phyloP scores from a whole-genome alignment of 2,888 invertebrate species.

The Metellina segmentata region DNA sequence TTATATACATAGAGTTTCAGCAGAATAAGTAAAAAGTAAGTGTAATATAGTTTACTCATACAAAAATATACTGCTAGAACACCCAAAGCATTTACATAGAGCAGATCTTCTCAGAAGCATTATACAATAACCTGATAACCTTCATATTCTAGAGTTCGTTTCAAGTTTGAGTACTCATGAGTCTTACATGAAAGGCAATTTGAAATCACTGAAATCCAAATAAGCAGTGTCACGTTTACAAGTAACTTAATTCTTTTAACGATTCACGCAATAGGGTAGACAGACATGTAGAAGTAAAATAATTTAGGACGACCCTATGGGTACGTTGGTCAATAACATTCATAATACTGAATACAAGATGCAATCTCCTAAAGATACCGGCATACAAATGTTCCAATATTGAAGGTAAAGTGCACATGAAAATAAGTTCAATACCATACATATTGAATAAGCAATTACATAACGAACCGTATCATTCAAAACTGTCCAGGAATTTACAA shows the following conservation, averaged over 20 bases:
- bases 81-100: background rate
- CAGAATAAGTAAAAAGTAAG: background rate
- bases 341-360: background rate
- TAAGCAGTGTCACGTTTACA: background rate
- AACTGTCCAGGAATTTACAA: too few species aligned
- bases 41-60: background rate
- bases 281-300: background rate
- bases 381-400: background rate
- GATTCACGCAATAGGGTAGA: background rate
- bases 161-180: background rate
- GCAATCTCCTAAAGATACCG: background rate
- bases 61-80: background rate
- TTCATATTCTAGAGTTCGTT: background rate
- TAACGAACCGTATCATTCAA: too few species aligned
- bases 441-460: too few species aligned
- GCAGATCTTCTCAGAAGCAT: background rate
- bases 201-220: background rate
- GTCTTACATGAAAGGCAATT: background rate
- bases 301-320: background rate
- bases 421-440: background rate
- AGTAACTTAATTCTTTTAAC: background rate
- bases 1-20: slow-evolving; percentile 9
- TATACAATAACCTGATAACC: background rate
- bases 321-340: background rate
- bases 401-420: background rate